Percentiles rank a stretch among this genome's conserved stretches.
Evolutionary conservation across 2,888 invertebrate genomes (phyloP).

Genomic region (Carcina quercana): DNA sequence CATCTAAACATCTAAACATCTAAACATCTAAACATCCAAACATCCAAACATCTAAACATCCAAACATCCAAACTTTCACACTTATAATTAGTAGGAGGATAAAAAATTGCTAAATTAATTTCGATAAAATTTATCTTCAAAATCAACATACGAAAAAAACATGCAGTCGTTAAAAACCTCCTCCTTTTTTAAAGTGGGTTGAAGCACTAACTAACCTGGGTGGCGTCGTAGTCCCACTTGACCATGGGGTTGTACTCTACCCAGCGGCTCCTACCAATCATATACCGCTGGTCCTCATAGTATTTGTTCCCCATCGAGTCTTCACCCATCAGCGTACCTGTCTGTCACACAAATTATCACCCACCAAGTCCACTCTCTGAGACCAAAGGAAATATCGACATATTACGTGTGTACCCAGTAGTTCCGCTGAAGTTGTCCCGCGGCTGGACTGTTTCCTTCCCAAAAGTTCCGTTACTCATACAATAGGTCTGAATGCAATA

Average conservation of each 20-base stretch:
- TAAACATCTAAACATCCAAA: not conserved
- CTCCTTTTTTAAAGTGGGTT: constrained; percentile 2
- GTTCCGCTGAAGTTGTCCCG: too few relatives aligned
- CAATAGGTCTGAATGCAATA: too few relatives aligned
- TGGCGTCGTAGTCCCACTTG: constrained; percentile 78
- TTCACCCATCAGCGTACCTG: constrained; percentile 84
- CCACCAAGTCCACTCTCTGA: too few relatives aligned
- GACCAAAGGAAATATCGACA: too few relatives aligned
- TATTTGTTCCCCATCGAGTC: constrained; percentile 95
- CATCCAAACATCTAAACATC: not conserved
- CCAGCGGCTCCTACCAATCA: constrained; percentile 95
- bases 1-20: too few relatives aligned
- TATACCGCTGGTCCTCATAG: constrained; percentile 89
- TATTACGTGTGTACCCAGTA: too few relatives aligned
- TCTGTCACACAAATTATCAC: constrained; percentile 53
- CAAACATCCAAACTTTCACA: not conserved
- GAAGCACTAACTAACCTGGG: constrained; percentile 34
- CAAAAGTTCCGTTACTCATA: too few relatives aligned
- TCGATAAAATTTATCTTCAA: not conserved
- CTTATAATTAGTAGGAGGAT: not conserved
- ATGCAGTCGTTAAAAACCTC: too few relatives aligned
- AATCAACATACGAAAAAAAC: not conserved
- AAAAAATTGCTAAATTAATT: too few relatives aligned
- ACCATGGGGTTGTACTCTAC: constrained; percentile 85
- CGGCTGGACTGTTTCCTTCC: too few relatives aligned